Percentiles rank a stretch among this genome's conserved stretches.
These are phyloP conservation scores for Chascanopsetta lugubris DNA, from an alignment of 2,113 vertebrate genomes.

Conservation along the genomic window DNA sequence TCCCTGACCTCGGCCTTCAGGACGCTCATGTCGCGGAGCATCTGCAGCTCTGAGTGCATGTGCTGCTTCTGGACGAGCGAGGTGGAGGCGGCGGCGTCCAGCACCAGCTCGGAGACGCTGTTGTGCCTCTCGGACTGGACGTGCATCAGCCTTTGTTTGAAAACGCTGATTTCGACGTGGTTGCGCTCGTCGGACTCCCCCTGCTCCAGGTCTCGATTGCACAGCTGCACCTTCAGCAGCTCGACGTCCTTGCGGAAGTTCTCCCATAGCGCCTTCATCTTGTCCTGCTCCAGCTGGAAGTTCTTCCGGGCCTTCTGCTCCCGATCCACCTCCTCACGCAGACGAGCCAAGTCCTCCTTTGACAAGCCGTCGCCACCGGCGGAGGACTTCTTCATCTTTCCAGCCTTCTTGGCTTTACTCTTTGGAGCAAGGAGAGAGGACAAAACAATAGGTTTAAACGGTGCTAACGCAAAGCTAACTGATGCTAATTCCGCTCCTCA, in stretches of 20 bases:
- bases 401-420: too few species aligned
- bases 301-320: conserved; percentile 65
- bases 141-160: conserved; percentile 71
- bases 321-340: conserved; percentile 66
- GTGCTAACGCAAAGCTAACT: too few species aligned
- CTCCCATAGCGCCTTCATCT: conserved; percentile 59
- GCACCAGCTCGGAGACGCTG: conserved; percentile 14
- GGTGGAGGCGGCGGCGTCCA: conserved; percentile 31
- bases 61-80: conserved; percentile 83
- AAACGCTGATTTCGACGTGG: conserved; percentile 63
- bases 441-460: too few species aligned
- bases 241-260: conserved; percentile 47
- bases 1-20: conserved; percentile 82
- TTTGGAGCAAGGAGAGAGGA: too few species aligned
- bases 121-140: conserved; percentile 49
- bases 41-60: conserved; percentile 68
- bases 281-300: conserved; percentile 70
- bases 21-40: conserved; percentile 69
- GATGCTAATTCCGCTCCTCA: too few species aligned
- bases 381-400: too few species aligned
- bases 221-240: conserved; percentile 38
- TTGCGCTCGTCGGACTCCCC: conserved; percentile 61
- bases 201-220: conserved; percentile 30
- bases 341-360: conserved; percentile 63
- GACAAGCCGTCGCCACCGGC: too few species aligned